These are phyloP conservation scores for Schizotus pectinicornis DNA, from an alignment of 2,888 invertebrate species.

Conservation along the genomic window DNA sequence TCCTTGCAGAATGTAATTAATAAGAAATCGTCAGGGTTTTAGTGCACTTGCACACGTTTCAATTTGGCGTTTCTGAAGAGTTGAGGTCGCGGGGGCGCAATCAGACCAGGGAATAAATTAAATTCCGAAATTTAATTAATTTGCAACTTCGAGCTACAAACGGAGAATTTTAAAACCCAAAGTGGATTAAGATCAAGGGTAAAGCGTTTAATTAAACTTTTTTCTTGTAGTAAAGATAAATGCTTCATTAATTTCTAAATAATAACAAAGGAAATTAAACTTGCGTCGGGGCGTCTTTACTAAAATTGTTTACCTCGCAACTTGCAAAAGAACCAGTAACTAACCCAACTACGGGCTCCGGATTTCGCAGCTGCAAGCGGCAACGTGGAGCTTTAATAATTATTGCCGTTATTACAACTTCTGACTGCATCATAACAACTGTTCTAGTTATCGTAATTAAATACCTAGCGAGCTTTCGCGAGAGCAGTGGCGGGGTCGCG, in stretches of 20 bases:
- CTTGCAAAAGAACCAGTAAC: too few relatives aligned
- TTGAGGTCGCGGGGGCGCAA: conserved; percentile 3
- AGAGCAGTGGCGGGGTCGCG: too few relatives aligned
- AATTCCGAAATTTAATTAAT: conserved; percentile 18
- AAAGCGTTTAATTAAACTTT: conserved; percentile 6
- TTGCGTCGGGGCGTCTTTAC: background rate
- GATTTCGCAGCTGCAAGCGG: too few relatives aligned
- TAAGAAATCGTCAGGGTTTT: too few relatives aligned
- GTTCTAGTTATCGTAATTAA: too few relatives aligned
- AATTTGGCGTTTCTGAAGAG: background rate
- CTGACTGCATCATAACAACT: too few relatives aligned
- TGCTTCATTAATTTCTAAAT: conserved; percentile 18
- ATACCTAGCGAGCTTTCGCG: too few relatives aligned
- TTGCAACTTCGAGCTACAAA: background rate
- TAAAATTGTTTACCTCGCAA: background rate
- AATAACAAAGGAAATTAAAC: conserved; percentile 20
- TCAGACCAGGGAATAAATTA: conserved; percentile 3
- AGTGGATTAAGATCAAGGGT: conserved; percentile 14
- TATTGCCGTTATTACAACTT: too few relatives aligned
- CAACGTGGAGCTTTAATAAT: too few relatives aligned
- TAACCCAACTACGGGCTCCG: too few relatives aligned
- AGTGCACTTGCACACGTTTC: too few relatives aligned
- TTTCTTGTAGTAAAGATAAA: conserved; percentile 15
- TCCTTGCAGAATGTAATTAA: too few relatives aligned
- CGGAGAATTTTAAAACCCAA: conserved; percentile 8